These are phyloP conservation scores for Bombus sibiricus DNA, from an alignment of 1,140 invertebrate genomes.

Conservation along the genomic window DNA sequence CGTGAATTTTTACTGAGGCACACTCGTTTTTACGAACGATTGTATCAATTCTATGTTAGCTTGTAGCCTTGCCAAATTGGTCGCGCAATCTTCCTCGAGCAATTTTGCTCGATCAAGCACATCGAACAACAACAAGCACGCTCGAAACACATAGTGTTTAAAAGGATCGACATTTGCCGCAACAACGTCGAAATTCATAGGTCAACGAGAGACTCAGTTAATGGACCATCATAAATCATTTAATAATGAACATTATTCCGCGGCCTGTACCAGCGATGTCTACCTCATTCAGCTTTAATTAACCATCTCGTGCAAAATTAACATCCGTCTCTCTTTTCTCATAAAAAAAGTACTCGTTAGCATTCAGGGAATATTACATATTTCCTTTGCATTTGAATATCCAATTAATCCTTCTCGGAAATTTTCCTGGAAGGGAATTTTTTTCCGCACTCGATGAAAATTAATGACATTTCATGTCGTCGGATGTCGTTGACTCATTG, in stretches of 20 bases:
- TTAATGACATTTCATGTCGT: not conserved
- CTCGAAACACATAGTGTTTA: not conserved
- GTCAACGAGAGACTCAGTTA: conserved; percentile 8
- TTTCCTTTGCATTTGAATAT: not conserved
- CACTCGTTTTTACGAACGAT: not conserved
- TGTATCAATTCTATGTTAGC: not conserved
- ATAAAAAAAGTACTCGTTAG: not conserved
- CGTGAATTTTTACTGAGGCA: not conserved
- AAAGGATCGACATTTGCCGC: conserved; percentile 1
- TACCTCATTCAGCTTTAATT: not conserved
- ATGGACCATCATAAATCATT: conserved; percentile 29
- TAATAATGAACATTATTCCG: conserved; percentile 26
- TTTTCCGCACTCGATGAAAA: not conserved
- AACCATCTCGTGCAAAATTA: not conserved
- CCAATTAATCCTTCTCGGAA: not conserved
- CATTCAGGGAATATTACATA: not conserved
- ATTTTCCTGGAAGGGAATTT: not conserved
- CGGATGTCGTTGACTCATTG: no score
- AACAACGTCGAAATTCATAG: conserved; percentile 21
- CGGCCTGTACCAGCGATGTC: not conserved
- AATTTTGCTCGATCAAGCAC: not conserved
- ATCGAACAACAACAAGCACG: not conserved
- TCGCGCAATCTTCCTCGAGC: not conserved
- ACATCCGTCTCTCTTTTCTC: not conserved
- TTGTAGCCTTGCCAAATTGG: conserved; percentile 22